These are phyloP conservation scores for Channa maculata DNA, from an alignment of 2,113 vertebrate species.

Conservation along the genomic window DNA sequence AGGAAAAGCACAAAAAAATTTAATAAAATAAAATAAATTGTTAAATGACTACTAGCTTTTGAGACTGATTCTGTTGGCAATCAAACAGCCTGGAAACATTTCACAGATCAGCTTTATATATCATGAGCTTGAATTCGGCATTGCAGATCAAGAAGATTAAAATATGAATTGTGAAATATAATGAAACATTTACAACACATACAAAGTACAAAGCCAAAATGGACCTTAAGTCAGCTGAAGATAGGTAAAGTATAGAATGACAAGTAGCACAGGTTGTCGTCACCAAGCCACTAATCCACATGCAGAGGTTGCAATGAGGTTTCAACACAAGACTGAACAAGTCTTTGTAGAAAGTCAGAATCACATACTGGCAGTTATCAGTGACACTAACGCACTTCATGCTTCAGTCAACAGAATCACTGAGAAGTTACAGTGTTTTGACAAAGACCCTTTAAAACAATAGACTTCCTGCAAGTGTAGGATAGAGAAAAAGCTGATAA, in stretches of 20 bases:
- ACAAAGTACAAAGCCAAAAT: not conserved
- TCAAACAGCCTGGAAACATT: too few relatives aligned
- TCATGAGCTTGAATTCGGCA: too few relatives aligned
- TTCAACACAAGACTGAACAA: not conserved
- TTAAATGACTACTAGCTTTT: too few relatives aligned
- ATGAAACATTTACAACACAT: too few relatives aligned
- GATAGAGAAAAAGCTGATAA: conserved; percentile 8
- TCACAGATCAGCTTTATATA: too few relatives aligned
- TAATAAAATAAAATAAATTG: too few relatives aligned
- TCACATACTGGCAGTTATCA: not conserved
- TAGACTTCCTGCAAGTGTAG: not conserved
- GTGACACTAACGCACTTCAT: not conserved
- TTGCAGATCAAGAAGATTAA: too few relatives aligned
- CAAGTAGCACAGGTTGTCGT: not conserved
- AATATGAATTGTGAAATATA: too few relatives aligned
- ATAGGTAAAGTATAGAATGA: not conserved
- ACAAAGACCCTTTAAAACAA: not conserved
- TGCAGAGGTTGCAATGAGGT: not conserved
- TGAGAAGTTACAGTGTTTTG: not conserved
- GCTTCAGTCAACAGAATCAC: not conserved
- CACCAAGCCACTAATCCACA: not conserved
- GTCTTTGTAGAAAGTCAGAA: not conserved
- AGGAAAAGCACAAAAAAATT: too few relatives aligned
- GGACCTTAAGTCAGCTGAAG: not conserved
- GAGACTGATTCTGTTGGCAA: too few relatives aligned